Conservation (phyloP, 2,113 vertebrate species). For the Acinonyx jubatus region DNA sequence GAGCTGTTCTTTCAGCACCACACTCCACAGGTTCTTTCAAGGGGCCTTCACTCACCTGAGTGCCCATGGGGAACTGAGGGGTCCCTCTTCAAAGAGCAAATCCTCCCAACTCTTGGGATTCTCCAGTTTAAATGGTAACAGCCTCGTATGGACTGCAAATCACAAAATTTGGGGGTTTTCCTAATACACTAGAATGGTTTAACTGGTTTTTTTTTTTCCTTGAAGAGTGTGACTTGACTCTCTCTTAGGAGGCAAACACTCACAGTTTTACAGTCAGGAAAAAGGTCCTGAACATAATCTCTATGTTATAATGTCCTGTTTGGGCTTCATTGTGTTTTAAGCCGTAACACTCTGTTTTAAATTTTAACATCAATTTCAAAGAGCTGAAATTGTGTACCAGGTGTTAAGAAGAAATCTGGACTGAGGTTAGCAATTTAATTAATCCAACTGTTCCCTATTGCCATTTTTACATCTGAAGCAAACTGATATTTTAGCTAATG, state of each 20-base stretch:
- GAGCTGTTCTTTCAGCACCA: slow-evolving; percentile 74
- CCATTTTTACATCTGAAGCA: slow-evolving; percentile 18
- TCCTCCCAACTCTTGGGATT: not conserved
- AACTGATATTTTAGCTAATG: not conserved
- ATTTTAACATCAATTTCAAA: slow-evolving; percentile 20
- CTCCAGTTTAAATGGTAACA: not conserved
- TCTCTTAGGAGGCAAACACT: not conserved
- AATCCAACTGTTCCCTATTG: not conserved
- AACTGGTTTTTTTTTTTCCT: not conserved
- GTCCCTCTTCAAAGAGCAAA: not conserved
- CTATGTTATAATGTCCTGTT: not conserved
- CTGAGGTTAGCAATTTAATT: not conserved
- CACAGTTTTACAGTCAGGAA: not conserved
- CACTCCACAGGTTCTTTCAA: not conserved
- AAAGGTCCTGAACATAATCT: not conserved
- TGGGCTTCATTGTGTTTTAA: not conserved
- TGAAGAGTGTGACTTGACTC: not conserved
- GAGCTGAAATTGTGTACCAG: not conserved
- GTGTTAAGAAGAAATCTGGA: not conserved
- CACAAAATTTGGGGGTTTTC: not conserved
- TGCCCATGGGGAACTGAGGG: not conserved
- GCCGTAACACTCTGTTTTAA: not conserved
- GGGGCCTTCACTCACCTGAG: slow-evolving; percentile 12
- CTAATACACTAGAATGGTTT: not conserved
- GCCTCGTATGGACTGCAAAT: not conserved